A percentile compares a stretch with the other conserved stretches of the same genome.
Evolutionary conservation across 2,888 invertebrate species (phyloP).

Genomic region (Tromatobia lineatoria): DNA sequence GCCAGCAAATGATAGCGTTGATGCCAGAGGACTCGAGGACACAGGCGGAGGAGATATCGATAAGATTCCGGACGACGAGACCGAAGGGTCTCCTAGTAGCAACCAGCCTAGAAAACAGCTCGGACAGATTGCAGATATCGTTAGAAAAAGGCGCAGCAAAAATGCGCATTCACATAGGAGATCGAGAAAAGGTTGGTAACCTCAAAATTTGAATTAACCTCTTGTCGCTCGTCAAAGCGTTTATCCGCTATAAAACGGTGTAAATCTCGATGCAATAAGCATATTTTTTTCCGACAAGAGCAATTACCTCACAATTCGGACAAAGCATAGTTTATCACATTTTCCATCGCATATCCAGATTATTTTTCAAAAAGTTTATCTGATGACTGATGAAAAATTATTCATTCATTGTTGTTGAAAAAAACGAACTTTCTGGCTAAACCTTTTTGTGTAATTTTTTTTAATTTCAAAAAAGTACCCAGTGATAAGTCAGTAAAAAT

Average conservation of each 20-base stretch:
- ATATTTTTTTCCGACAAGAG: too few relatives aligned
- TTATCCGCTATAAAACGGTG: neutral
- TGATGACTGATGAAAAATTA: too few relatives aligned
- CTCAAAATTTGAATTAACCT: neutral
- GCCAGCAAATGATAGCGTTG: slow-evolving; percentile 93
- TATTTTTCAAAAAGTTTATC: too few relatives aligned
- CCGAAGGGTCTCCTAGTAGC: slow-evolving; percentile 92
- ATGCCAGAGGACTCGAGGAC: slow-evolving; percentile 91
- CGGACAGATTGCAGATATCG: slow-evolving; percentile 94
- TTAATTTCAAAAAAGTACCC: too few relatives aligned
- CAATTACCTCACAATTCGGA: too few relatives aligned
- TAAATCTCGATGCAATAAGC: neutral
- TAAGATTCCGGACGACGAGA: slow-evolving; percentile 94
- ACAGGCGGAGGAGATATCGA: slow-evolving; percentile 95
- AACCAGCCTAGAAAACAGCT: slow-evolving; percentile 92
- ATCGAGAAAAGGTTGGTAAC: slow-evolving; percentile 91
- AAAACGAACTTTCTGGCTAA: too few relatives aligned
- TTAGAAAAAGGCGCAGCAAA: slow-evolving; percentile 94
- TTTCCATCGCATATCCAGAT: too few relatives aligned
- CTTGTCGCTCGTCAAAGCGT: neutral
- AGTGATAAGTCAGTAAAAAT: too few relatives aligned
- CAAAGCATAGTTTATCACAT: too few relatives aligned
- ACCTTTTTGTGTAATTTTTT: too few relatives aligned
- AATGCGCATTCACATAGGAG: slow-evolving; percentile 93
- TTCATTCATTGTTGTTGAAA: too few relatives aligned